Base-by-base conservation (phyloP, 2,113 vertebrate species). In the Oreochromis spilurus region DNA sequence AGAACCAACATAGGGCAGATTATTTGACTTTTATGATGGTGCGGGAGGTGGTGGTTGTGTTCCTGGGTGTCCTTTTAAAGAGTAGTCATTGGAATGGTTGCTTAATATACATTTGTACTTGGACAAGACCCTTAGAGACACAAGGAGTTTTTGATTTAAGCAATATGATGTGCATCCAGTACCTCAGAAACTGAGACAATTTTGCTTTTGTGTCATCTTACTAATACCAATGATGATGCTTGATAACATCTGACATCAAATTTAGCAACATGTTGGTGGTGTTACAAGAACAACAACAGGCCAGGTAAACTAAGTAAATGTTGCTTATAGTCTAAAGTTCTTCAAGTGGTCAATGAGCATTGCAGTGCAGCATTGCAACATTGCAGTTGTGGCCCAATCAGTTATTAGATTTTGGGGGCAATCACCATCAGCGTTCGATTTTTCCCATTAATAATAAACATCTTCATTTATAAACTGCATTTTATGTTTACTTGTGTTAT, bases 401-500 rank as follows among this genome's bases (percentile, higher is more conserved):
- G 9, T 62, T 62, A 62, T 62, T 62, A 7, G 58, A 36, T 62
- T 36, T 62, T 36, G 31, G 6, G 58, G 58, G 31, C 58, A 36
- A 62, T 7, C 58, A 36, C 2, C 17, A 36, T 2, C 4, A 7
- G 38, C 10, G 11, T 40, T 40, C 0, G 17, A 65, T 65, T 65
- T 65, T 12, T 2, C 31, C 60, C 31, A 19, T 7, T n/a, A 65
- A 65, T 65, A 65, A 12, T 36, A 65, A 65, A 65, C 31, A 36
- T 1, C 60, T 65, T 65, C 60, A 65, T 36, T n/a, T 36, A 65
- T 36, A 36, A 65, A 65, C 9, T 65, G 31, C 2, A 65, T 36
- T 36, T 36, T 36, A 36, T 65, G 17, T 65, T 65, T 62, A 62
- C 58, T 62, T 62, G 31, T n/a, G 31, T 62, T n/a, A 36, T 62